These are phyloP conservation scores for Drosophila bocki DNA, from an alignment of 1,140 invertebrate species.

Conservation along the genomic window DNA sequence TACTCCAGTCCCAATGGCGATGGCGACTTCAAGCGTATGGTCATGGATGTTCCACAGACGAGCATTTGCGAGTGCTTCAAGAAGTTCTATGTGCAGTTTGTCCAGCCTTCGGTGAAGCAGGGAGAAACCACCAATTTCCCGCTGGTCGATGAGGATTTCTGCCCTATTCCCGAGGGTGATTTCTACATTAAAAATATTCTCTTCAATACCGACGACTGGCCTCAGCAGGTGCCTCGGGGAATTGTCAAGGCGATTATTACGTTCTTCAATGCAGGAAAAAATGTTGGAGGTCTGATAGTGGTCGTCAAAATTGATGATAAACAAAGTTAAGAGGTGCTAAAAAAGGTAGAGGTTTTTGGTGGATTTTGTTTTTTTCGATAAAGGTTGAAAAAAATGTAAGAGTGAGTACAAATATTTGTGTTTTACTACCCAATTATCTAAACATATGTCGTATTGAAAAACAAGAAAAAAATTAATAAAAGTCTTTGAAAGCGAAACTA, in stretches of 20 bases:
- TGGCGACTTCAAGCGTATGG: conserved; percentile 74
- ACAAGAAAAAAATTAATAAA: neutral
- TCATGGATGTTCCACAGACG: conserved; percentile 75
- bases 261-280: conserved; percentile 58
- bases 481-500: conserved; percentile 40
- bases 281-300: conserved; percentile 70
- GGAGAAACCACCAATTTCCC: conserved; percentile 76
- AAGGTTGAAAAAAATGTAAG: too few species aligned
- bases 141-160: conserved; percentile 63
- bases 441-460: neutral
- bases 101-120: conserved; percentile 64
- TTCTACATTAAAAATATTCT: conserved; percentile 66
- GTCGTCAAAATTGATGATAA: conserved; percentile 66
- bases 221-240: conserved; percentile 75
- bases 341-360: too few species aligned
- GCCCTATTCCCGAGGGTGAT: conserved; percentile 70
- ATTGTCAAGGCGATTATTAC: conserved; percentile 74
- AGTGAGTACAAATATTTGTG: neutral
- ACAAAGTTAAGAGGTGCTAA: conserved; percentile 33
- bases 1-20: conserved; percentile 74
- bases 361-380: too few species aligned
- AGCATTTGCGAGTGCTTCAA: conserved; percentile 79
- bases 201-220: conserved; percentile 75
- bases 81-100: conserved; percentile 78
- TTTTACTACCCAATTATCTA: neutral